Conservation (phyloP, 2,888 invertebrate genomes). For the Tipula confusa region DNA sequence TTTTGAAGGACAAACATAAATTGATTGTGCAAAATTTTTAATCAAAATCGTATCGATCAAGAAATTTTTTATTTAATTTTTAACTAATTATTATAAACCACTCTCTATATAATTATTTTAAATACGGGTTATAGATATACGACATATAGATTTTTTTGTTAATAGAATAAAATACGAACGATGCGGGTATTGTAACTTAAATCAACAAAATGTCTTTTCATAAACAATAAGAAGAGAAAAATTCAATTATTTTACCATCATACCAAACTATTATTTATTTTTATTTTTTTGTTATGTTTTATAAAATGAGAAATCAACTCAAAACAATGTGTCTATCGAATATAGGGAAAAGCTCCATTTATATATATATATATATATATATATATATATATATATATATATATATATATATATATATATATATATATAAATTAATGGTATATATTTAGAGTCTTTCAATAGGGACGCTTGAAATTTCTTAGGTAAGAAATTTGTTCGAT, state of each 20-base stretch:
- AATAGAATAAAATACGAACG: not conserved
- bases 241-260: constrained; percentile 12
- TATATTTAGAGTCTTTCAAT: no score
- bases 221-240: constrained; percentile 12
- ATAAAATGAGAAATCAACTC: not conserved
- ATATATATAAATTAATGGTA: no score
- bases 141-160: not conserved
- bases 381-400: no score
- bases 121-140: not conserved
- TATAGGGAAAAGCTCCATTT: not conserved
- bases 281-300: not conserved
- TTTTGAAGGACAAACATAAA: not conserved
- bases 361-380: no score
- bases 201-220: constrained; percentile 8
- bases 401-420: no score
- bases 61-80: not conserved
- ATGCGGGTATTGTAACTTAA: constrained; percentile 12
- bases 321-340: not conserved
- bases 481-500: no score
- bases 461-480: no score
- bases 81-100: not conserved
- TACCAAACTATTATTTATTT: not conserved
- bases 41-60: not conserved
- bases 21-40: not conserved
- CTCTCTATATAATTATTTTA: not conserved